Conservation (phyloP, 2,888 invertebrate genomes). For the Platerodrilus igneus region DNA sequence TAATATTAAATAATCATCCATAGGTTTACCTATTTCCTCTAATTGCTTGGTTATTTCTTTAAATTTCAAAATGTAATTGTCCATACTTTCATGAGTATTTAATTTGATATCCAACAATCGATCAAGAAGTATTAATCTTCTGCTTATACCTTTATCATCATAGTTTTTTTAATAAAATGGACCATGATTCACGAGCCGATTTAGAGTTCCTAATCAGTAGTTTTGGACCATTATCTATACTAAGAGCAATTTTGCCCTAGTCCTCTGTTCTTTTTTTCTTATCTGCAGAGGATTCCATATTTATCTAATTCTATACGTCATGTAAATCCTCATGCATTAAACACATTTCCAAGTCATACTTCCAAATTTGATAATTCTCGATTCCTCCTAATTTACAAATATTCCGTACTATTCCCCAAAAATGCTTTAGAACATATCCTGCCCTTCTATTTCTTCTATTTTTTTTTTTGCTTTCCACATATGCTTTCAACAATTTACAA, state of each 20-base stretch:
- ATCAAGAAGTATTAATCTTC: conserved; percentile 1
- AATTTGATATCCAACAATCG: not conserved
- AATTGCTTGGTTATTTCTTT: conserved; percentile 1
- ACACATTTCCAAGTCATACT: conserved; percentile 3
- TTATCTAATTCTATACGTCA: not conserved
- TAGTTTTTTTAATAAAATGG: not conserved
- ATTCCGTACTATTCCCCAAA: too few relatives aligned
- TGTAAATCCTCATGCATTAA: conserved; percentile 1
- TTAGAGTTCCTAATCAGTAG: not conserved
- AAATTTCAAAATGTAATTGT: conserved; percentile 1
- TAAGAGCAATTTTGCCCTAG: conserved; percentile 1
- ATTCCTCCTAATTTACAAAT: too few relatives aligned
- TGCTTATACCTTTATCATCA: conserved; percentile 6
- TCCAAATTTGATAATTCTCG: too few relatives aligned
- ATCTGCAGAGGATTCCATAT: not conserved
- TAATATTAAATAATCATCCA: not conserved
- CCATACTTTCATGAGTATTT: not conserved
- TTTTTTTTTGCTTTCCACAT: too few relatives aligned
- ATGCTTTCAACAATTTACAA: too few relatives aligned
- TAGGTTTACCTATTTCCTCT: conserved; percentile 2
- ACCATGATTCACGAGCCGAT: conserved; percentile 3
- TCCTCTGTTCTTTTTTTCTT: not conserved
- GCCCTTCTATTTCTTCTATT: too few relatives aligned
- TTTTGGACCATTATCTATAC: conserved; percentile 1
- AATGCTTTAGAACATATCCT: too few relatives aligned